Evolutionary conservation across 2,888 invertebrate species (phyloP), one percentile per base, ranked within the genome.

Genomic region (Octonoba sinensis): DNA sequence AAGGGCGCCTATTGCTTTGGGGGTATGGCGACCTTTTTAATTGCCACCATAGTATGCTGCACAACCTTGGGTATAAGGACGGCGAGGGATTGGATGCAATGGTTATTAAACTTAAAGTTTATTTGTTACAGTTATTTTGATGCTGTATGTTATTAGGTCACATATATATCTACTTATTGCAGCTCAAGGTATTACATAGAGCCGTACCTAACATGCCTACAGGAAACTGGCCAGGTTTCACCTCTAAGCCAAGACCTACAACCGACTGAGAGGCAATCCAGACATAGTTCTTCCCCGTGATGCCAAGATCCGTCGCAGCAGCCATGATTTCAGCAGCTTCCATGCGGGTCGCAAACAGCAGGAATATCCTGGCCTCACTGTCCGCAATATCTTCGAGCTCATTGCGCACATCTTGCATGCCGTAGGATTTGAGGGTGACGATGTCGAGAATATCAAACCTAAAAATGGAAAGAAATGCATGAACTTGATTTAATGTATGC

Each of bases 231-330:
- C 91, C 90, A 12, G 92, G 92, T 87, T 94, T 93, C 87, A 92
- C 91, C 86, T 93, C 94, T 86, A 94, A 94, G 71, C 86, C 87
- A 20, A 86, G 84, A 18, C 88, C 88, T 82, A 96, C 94, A 85
- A 96, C 96, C 87, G 95, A 95, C 89, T 97, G 97, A 66, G 96
- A 96, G 22, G 96, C 97, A 79, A 97, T 95, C 97, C 97, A 97
- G 12, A 97, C 95, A 89, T 96, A 97, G 89, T 96, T 96, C 89
- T 96, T 96, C 11, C 94, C 94, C 2, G 85, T 95, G 84, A 96
- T 92, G 85, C 94, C 93, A 11, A 88, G 85, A 86, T 93, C 92
- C 76, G 92, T 91, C 1, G 95, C 95, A 49, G 92, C 92, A 44
- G 91, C 91, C 86, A 97, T 90, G 85, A 96, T 96, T 87, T 93